These are phyloP conservation scores for Helogale parvula DNA, from an alignment of 2,113 vertebrate genomes.

Conservation along the genomic window DNA sequence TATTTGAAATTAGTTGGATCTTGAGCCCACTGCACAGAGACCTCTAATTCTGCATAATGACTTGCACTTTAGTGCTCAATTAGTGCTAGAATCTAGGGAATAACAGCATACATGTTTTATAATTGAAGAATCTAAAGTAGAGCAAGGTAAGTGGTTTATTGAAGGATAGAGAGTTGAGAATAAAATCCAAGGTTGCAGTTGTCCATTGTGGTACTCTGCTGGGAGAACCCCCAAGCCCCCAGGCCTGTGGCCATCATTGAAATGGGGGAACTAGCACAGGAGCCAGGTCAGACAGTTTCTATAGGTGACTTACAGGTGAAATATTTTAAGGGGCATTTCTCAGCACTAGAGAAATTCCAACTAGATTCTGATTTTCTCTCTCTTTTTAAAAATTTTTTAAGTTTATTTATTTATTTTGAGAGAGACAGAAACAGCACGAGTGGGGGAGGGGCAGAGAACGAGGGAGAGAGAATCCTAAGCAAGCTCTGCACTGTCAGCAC, in stretches of 20 bases:
- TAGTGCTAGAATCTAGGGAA: background rate
- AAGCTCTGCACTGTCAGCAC: too few relatives aligned
- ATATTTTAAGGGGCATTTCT: background rate
- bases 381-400: too few relatives aligned
- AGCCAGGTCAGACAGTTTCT: background rate
- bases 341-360: background rate
- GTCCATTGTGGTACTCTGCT: background rate
- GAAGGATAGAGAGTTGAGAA: background rate
- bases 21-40: background rate
- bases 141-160: background rate
- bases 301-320: background rate
- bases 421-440: too few relatives aligned
- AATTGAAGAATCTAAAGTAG: background rate
- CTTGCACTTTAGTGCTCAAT: background rate
- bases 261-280: background rate
- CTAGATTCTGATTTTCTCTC: background rate
- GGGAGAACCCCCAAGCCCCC: background rate
- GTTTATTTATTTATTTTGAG: too few relatives aligned
- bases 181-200: background rate
- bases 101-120: background rate
- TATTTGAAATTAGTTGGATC: constrained; percentile 9
- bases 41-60: background rate
- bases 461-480: too few relatives aligned
- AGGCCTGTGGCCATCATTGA: background rate
- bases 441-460: too few relatives aligned